phyloP scores from a whole-genome alignment of 2,797 vertebrate species.

The Saxicola maurus region DNA sequence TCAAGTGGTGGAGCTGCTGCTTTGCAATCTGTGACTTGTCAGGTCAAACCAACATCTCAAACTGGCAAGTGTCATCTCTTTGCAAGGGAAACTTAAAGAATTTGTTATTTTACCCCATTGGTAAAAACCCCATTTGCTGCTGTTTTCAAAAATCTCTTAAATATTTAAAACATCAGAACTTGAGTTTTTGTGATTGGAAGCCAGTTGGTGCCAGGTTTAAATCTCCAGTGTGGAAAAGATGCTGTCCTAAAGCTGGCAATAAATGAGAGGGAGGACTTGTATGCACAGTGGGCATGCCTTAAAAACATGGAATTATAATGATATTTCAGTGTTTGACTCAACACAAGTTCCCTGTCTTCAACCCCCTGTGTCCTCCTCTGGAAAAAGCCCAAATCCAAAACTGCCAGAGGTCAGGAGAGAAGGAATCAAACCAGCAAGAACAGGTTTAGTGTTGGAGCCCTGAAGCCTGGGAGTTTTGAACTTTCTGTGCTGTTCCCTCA shows the following conservation, averaged over 20 bases:
- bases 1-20: slow-evolving; percentile 50
- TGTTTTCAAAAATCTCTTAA: not conserved
- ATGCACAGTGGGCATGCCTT: not conserved
- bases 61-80: not conserved
- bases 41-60: not conserved
- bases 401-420: not conserved
- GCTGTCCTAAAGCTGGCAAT: not conserved
- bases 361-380: not conserved
- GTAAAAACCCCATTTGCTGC: not conserved
- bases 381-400: not conserved
- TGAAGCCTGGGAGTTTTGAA: no score
- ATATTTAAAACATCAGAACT: not conserved
- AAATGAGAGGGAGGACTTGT: not conserved
- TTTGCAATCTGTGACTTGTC: not conserved
- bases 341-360: not conserved
- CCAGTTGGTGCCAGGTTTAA: not conserved
- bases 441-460: not conserved
- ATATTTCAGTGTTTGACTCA: not conserved
- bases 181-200: not conserved
- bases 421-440: not conserved
- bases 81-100: not conserved
- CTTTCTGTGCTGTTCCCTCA: no score
- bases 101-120: not conserved
- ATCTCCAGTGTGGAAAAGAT: not conserved
- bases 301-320: not conserved